Percentiles rank a stretch among this genome's conserved stretches.
Conservation (phyloP, 2,797 vertebrate species). For the Myotis vivesi region DNA sequence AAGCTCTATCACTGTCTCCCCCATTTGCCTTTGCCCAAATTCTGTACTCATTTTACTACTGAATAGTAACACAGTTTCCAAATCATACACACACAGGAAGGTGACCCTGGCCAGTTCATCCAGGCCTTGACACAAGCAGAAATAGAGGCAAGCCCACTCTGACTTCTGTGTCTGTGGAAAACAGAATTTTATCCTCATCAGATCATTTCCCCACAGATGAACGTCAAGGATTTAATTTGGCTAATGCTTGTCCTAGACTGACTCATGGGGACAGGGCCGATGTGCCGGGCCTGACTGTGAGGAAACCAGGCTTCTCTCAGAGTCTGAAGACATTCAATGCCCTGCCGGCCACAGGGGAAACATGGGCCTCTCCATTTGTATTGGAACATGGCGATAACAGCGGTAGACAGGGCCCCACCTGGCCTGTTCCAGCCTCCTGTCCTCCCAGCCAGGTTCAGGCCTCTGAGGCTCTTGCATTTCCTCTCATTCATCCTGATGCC, state of each 20-base stretch:
- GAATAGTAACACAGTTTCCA: background rate
- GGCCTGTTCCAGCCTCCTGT: no score
- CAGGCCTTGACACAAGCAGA: background rate
- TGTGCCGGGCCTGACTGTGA: background rate
- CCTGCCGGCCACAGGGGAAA: no score
- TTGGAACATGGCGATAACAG: accelerated
- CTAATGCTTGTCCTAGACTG: no score
- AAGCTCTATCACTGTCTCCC: no score
- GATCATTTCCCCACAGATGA: background rate
- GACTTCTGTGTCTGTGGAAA: background rate
- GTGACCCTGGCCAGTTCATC: background rate
- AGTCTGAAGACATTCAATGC: accelerated
- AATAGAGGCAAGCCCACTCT: no score
- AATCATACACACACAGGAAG: background rate
- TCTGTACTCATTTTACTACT: background rate
- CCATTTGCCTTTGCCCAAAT: background rate
- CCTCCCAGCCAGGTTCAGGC: accelerated
- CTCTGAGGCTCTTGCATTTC: accelerated
- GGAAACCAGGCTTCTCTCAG: background rate
- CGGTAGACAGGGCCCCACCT: accelerated
- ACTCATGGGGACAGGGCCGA: accelerated
- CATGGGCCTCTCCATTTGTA: accelerated
- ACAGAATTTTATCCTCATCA: background rate
- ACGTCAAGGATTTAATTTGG: background rate
- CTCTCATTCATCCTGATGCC: background rate